These are phyloP conservation scores for Nymphalis io DNA, from an alignment of 1,140 invertebrate genomes.

Conservation along the genomic window DNA sequence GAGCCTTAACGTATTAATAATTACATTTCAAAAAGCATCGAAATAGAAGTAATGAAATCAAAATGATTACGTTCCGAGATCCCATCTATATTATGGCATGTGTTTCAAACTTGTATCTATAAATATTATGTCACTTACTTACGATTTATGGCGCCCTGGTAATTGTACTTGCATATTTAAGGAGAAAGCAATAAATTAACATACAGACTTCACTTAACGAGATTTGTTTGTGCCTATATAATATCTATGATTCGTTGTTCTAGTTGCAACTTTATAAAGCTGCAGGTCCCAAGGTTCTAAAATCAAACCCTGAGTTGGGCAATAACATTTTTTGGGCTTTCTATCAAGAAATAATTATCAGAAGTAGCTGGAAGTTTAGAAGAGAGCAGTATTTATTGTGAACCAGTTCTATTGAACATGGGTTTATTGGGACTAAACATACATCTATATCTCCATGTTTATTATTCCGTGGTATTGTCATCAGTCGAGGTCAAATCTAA, in stretches of 20 bases:
- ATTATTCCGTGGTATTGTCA: too few relatives aligned
- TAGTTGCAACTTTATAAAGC: too few relatives aligned
- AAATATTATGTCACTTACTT: slow-evolving; percentile 12
- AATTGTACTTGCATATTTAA: slow-evolving; percentile 11
- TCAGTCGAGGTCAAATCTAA: too few relatives aligned
- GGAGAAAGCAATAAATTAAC: slow-evolving; percentile 1
- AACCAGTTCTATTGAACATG: too few relatives aligned
- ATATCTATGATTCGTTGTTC: not conserved
- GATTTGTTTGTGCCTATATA: not conserved
- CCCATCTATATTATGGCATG: slow-evolving; percentile 7
- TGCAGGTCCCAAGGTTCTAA: too few relatives aligned
- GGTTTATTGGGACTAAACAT: too few relatives aligned
- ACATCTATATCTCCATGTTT: too few relatives aligned
- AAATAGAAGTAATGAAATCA: slow-evolving; percentile 24
- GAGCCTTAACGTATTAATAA: slow-evolving; percentile 19
- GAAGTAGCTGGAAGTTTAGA: too few relatives aligned
- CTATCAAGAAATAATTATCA: too few relatives aligned
- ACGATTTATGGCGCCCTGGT: slow-evolving; percentile 9
- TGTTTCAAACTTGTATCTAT: slow-evolving; percentile 7
- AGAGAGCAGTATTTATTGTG: too few relatives aligned
- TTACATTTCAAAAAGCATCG: slow-evolving; percentile 17
- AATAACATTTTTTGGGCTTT: too few relatives aligned
- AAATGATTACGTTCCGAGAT: slow-evolving; percentile 15
- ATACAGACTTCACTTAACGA: not conserved
- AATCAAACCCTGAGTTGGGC: too few relatives aligned